Evolutionary conservation across 2,113 vertebrate species (phyloP).

Genomic region (Mionectes macconnelli): DNA sequence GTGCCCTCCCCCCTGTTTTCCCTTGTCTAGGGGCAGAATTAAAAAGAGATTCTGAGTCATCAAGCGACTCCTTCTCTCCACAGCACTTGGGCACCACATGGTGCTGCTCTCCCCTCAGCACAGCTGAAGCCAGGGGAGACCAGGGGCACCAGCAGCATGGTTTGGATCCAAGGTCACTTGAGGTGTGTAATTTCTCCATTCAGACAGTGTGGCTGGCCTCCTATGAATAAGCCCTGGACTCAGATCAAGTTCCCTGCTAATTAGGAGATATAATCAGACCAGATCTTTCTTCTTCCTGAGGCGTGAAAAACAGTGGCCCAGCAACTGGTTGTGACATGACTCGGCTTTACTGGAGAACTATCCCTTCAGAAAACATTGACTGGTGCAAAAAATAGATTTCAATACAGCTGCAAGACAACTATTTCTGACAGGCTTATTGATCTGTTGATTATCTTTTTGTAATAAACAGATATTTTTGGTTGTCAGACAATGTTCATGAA

Average conservation of each 20-base stretch:
- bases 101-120: neutral
- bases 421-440: constrained; percentile 21
- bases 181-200: neutral
- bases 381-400: neutral
- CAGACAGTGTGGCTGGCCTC: neutral
- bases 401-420: neutral
- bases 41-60: neutral
- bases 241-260: neutral
- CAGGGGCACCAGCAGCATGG: neutral
- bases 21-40: neutral
- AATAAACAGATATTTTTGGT: neutral
- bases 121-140: neutral
- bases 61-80: neutral
- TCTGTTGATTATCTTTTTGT: neutral
- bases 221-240: neutral
- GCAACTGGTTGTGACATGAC: neutral
- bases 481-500: neutral
- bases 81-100: neutral
- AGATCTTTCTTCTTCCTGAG: neutral
- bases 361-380: neutral
- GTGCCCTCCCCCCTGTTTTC: neutral
- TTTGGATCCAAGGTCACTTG: neutral
- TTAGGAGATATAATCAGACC: neutral
- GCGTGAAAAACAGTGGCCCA: neutral
- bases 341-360: neutral